A percentile compares a stretch with the other conserved stretches of the same genome.
Conservation (phyloP, 2,888 invertebrate species). For the Psylliodes chrysocephalus region DNA sequence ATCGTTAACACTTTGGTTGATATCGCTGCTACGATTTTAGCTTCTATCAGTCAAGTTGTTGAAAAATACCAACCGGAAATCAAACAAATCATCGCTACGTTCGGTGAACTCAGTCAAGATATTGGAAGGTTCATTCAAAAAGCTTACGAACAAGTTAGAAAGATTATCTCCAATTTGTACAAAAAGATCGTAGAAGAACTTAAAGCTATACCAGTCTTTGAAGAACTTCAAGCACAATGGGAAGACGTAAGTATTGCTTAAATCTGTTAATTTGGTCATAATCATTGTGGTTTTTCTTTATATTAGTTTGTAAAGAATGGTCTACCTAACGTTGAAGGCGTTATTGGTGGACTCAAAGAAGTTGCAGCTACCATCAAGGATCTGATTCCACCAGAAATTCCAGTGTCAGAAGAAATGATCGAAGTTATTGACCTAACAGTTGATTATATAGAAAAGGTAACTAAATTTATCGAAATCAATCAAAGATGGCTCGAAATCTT, state of each 20-base stretch:
- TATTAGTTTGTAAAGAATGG: conserved; percentile 49
- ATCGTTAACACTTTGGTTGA: conserved; percentile 63
- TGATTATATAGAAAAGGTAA: conserved; percentile 73
- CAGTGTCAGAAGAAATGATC: conserved; percentile 65
- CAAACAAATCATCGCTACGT: conserved; percentile 68
- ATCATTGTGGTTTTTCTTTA: conserved; percentile 1
- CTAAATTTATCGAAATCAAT: no score
- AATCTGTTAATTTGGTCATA: not conserved
- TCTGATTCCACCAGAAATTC: conserved; percentile 69
- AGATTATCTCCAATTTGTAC: conserved; percentile 64
- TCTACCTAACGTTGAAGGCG: conserved; percentile 68
- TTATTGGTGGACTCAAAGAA: conserved; percentile 68
- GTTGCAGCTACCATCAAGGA: conserved; percentile 68
- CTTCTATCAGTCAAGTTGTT: conserved; percentile 68
- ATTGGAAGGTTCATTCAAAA: conserved; percentile 63
- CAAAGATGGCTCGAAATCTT: no score
- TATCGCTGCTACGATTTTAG: conserved; percentile 63
- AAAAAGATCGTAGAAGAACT: conserved; percentile 65
- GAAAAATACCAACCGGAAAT: conserved; percentile 76
- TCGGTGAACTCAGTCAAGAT: conserved; percentile 66
- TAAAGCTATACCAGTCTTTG: conserved; percentile 67
- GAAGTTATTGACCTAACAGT: conserved; percentile 70
- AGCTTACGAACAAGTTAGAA: conserved; percentile 59
- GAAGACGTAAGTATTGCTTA: conserved; percentile 55
- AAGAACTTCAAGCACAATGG: conserved; percentile 65